phyloP scores from a whole-genome alignment of 1,140 invertebrate genomes.

The Carcinoscorpius rotundicauda region DNA sequence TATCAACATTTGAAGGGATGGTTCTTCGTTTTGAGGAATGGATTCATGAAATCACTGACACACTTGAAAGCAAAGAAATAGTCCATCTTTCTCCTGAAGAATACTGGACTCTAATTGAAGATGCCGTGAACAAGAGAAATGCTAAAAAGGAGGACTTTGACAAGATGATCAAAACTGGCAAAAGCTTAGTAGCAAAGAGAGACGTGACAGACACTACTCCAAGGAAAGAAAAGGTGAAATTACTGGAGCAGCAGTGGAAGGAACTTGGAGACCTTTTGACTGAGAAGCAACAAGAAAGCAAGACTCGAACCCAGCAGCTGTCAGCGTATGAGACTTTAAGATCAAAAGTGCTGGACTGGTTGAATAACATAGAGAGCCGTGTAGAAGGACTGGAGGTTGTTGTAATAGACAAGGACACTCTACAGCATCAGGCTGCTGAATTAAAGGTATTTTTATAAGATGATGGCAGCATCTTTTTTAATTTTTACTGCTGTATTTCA shows the following conservation, averaged over 20 bases:
- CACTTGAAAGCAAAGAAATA: constrained; percentile 57
- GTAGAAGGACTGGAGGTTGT: constrained; percentile 57
- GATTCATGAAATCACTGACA: constrained; percentile 48
- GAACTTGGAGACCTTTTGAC: constrained; percentile 63
- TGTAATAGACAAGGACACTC: constrained; percentile 69
- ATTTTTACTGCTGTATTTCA: no score
- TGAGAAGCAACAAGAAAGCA: constrained; percentile 68
- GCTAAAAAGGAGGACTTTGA: constrained; percentile 50
- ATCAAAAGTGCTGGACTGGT: constrained; percentile 73
- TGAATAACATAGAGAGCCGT: constrained; percentile 61
- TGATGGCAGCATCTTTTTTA: no score
- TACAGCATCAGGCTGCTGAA: constrained; percentile 71
- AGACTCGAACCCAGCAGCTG: constrained; percentile 66
- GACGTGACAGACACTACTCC: constrained; percentile 75
- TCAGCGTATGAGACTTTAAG: constrained; percentile 70
- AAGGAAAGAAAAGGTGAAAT: constrained; percentile 73
- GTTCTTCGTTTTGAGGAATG: constrained; percentile 31
- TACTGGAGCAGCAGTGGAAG: constrained; percentile 74
- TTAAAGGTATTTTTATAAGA: constrained; percentile 43
- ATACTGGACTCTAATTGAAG: constrained; percentile 48
- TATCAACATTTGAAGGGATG: constrained; percentile 37
- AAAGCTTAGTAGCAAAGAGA: constrained; percentile 68
- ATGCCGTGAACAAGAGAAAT: constrained; percentile 39
- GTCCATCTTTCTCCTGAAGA: constrained; percentile 46
- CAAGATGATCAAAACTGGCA: constrained; percentile 62